Evolutionary conservation across 2,113 vertebrate species (phyloP), one percentile per base, ranked within the genome.

Genomic region (Suricata suricatta): DNA sequence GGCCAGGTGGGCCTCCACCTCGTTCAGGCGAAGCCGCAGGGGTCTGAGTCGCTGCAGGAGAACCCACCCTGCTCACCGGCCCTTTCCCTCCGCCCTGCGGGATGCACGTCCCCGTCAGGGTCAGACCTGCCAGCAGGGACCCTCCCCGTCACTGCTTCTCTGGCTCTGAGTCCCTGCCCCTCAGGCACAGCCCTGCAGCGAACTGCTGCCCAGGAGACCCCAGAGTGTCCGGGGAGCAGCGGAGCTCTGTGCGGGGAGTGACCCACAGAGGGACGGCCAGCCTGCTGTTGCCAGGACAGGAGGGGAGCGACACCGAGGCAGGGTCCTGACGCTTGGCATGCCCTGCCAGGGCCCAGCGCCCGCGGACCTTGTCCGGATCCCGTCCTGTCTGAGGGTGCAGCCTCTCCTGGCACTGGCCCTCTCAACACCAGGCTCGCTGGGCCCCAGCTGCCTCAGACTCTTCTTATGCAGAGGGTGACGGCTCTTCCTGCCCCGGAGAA

Each of bases 311-410:
- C 7, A 8, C 44, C 1, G 1, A 71, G 79, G 47, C 66, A 35
- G 4, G 29, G 35, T 0, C 29, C 13, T 8, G 44, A 52, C 12
- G 35, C 23, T 25, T 25, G n/a, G n/a, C 44, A 5, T 4, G 9
- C 15, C 29, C 44, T 0, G 8, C 74, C 74, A 50, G 27, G 13
- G 41, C 41, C 72, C 41, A 4, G 72, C 3, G 29, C 72, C 41
- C 15, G 6, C 25, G 3, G 41, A 13, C 23, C 1, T 5, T 2
- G 38, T 38, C 72, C 13, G 0, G 12, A 25, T 4, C 14, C 35
- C 13, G 12, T 7, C 15, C 2, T 27, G 19, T 29, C 74, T 5
- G 74, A 50, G 74, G 74, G 31, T 2, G 44, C 27, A 38, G 71
- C 71, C 72, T 35, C 72, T 74, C 6, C 23, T 13, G 11, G 2